Base-by-base conservation (phyloP, 2,113 vertebrate species). In the Neodon shergylaensis region DNA sequence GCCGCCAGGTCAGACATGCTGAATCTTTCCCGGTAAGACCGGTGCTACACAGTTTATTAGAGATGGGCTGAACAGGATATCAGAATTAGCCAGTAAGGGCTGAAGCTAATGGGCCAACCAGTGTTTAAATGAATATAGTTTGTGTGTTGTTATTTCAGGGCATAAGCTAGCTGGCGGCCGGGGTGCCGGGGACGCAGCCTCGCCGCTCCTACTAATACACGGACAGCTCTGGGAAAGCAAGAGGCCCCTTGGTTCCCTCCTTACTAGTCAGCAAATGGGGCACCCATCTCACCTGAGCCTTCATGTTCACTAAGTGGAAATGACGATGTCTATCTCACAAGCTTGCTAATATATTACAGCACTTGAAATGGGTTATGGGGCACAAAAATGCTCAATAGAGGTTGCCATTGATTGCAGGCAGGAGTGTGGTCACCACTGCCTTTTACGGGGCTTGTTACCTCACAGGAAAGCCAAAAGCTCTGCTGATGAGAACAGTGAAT, bases 291-390 rank as follows among this genome's bases (percentile, higher is more conserved):
- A 63, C 3, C 16, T 47, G 66, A n/a, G 61, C 68, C 87, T 88
- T 63, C 31, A 49, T 76, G 21, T 63, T 66, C 78, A 81, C 73
- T 72, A 58, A 47, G 42, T 28, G 31, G n/a, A 74, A 7, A 63
- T 3, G 3, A 3, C 0, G 66, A n/a, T 2, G 66, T 17, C 44
- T 42, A 31, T 36, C 1, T 73, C 42, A 24, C 1, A 16, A 44
- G 76, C 44, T 65, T 66, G 77, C 33, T 61, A 36, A 26, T 14
- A 10, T 12, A 33, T 4, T 31, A 81, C 4, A 82, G 70, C 19
- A 74, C 19, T 66, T 49, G 17, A 47, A n/a, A 74, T 13, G 85
- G 36, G 16, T 44, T 61, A 12, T 47, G 68, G 28, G 47, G 26
- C 0, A 2, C 5, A 65, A 2, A 4, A 58, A n/a, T 73, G 10